These are phyloP conservation scores for Philaethria dido DNA, from an alignment of 2,888 invertebrate species.

Conservation along the genomic window DNA sequence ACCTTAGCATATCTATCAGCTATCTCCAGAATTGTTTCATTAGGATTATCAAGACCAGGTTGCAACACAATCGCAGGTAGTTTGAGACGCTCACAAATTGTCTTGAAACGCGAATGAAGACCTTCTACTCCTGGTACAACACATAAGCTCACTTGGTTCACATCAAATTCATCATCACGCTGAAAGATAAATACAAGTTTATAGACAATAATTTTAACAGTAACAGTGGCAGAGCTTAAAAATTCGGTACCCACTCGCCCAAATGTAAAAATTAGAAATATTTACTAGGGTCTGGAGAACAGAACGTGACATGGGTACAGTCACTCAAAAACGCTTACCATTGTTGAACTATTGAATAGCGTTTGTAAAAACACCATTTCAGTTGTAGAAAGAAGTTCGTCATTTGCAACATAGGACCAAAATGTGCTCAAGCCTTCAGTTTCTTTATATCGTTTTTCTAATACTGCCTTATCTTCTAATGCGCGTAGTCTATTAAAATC, in stretches of 20 bases:
- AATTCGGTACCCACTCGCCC: too few species aligned
- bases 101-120: conserved; percentile 52
- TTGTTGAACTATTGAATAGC: conserved; percentile 43
- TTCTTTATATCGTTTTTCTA: conserved; percentile 43
- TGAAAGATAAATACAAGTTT: conserved; percentile 40
- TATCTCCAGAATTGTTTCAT: conserved; percentile 53
- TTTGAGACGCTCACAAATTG: conserved; percentile 58
- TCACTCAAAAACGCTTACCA: too few species aligned
- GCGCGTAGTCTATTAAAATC: conserved; percentile 45
- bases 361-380: conserved; percentile 60
- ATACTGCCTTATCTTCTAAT: conserved; percentile 41
- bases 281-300: too few species aligned
- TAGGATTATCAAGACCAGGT: conserved; percentile 52
- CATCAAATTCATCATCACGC: conserved; percentile 58
- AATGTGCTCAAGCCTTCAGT: conserved; percentile 54
- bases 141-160: conserved; percentile 51
- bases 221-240: too few species aligned
- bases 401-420: conserved; percentile 54
- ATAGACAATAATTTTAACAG: background rate
- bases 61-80: conserved; percentile 58
- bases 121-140: conserved; percentile 64
- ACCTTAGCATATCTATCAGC: conserved; percentile 58
- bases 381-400: conserved; percentile 60
- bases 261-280: too few species aligned
- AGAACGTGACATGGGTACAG: too few species aligned